Evolutionary conservation across 2,888 invertebrate species (phyloP).

Genomic region (Nomada ruficornis): DNA sequence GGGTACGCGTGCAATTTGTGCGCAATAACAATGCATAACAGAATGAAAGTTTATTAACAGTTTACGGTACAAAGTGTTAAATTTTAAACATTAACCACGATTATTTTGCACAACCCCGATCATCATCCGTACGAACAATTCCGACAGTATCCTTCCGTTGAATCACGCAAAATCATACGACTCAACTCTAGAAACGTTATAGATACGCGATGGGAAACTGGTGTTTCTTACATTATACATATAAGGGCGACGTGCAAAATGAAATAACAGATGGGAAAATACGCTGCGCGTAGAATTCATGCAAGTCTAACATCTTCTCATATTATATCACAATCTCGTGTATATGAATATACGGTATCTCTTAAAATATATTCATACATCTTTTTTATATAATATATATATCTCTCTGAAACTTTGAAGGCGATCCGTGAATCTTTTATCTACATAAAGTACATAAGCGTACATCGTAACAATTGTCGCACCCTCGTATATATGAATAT

Average conservation of each 20-base stretch:
- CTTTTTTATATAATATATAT: conserved; percentile 21
- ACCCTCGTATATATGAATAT: conserved; percentile 3
- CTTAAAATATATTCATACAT: conserved; percentile 63
- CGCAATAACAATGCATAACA: conserved; percentile 22
- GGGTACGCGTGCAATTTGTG: not conserved
- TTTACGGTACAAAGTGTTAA: not conserved
- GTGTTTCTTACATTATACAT: not conserved
- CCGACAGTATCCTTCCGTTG: not conserved
- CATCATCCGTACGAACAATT: not conserved
- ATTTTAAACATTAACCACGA: not conserved
- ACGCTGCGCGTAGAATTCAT: not conserved
- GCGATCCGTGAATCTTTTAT: conserved; percentile 65
- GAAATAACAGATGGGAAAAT: not conserved
- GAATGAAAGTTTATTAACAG: conserved; percentile 21
- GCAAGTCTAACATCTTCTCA: not conserved
- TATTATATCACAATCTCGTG: conserved; percentile 53
- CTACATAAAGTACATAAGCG: conserved; percentile 56
- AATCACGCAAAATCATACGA: conserved; percentile 3
- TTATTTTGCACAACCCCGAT: conserved; percentile 11
- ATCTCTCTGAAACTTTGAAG: conserved; percentile 59
- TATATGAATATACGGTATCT: conserved; percentile 45
- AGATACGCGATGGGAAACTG: not conserved
- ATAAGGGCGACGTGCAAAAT: not conserved
- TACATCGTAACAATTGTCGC: conserved; percentile 46
- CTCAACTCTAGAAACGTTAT: not conserved